These are phyloP conservation scores for Ascidia mentula DNA, from an alignment of 23 tunicate species.

Conservation along the genomic window DNA sequence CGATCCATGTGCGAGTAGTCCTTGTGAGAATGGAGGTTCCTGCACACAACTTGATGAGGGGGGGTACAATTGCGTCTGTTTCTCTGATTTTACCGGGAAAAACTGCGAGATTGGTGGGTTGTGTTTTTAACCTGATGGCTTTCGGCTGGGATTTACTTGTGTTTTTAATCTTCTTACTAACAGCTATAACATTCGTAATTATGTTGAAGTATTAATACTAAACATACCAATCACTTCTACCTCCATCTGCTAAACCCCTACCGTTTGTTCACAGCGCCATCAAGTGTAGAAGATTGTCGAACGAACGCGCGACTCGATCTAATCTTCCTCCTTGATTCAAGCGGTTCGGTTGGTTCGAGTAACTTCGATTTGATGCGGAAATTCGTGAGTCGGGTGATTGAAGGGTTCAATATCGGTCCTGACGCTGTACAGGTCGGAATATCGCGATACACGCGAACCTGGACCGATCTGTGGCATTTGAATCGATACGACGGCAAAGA, in stretches of 20 bases:
- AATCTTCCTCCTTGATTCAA: slow-evolving; percentile 46
- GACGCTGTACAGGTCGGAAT: slow-evolving; percentile 39
- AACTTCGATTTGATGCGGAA: slow-evolving; percentile 30
- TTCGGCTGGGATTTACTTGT: too few relatives aligned
- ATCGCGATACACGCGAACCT: slow-evolving; percentile 26
- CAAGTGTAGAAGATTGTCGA: slow-evolving; percentile 34
- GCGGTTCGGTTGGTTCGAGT: slow-evolving; percentile 40
- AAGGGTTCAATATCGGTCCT: slow-evolving; percentile 47
- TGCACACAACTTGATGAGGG: slow-evolving; percentile 22
- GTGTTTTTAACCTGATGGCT: too few relatives aligned
- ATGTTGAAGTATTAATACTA: too few relatives aligned
- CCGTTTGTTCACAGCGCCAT: neutral
- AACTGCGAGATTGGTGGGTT: slow-evolving; percentile 50
- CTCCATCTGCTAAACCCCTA: too few relatives aligned
- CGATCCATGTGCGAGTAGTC: slow-evolving; percentile 39
- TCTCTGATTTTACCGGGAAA: slow-evolving; percentile 27
- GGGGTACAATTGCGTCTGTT: slow-evolving; percentile 39
- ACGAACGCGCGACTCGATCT: slow-evolving; percentile 38
- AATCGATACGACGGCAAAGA: slow-evolving; percentile 13
- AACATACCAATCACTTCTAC: too few relatives aligned
- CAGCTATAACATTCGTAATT: too few relatives aligned
- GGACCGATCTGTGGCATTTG: slow-evolving; percentile 38
- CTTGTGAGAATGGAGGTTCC: slow-evolving; percentile 43
- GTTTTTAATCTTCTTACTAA: too few relatives aligned
- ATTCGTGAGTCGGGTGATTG: slow-evolving; percentile 22